Base-by-base conservation (phyloP, 2,888 invertebrate genomes). In the Acanthosepion lycidas region DNA sequence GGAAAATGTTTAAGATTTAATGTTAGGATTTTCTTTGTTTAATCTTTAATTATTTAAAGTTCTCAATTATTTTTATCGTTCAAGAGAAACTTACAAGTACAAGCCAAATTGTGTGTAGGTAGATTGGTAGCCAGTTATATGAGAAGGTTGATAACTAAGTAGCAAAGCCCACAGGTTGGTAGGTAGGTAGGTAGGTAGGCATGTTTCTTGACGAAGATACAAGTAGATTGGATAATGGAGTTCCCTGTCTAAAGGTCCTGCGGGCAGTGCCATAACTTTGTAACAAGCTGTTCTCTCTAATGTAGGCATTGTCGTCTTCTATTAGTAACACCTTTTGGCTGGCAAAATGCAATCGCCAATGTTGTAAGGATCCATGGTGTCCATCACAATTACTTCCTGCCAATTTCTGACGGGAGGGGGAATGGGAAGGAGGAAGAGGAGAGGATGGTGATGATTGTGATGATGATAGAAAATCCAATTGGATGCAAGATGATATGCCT, bases 311-410 rank as follows among this genome's bases (percentile, higher is more conserved):
- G 78, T 78, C 78, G n/a, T 78, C 78, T 78, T 15, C 78, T 78
- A n/a, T 78, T 78, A 78, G 78, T 78, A 78, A 78, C 78, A 78
- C 78, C 78, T n/a, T 78, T n/a, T 78, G 78, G n/a, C n/a, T n/a
- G n/a, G 78, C n/a, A 78, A n/a, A 78, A 78, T 28, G 78, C 78
- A 78, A 78, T n/a, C 78, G n/a, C 78, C 78, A 78, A 78, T 78
- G 78, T 78, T 78, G 78, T 78, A 78, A n/a, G 78, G 78, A 78
- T n/a, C 78, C 78, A n/a, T n/a, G n/a, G n/a, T 78, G 78, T 78
- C 28, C 78, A n/a, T 78, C 78, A 28, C n/a, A n/a, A 78, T 78
- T 78, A 78, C 78, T 78, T 78, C 78, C 78, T n/a, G 78, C 78
- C 78, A 78, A 78, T 78, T 78, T 78, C 78, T 78, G 78, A 78